Evolutionary conservation across 2,888 invertebrate species (phyloP).

Genomic region (Linyphia triangularis): DNA sequence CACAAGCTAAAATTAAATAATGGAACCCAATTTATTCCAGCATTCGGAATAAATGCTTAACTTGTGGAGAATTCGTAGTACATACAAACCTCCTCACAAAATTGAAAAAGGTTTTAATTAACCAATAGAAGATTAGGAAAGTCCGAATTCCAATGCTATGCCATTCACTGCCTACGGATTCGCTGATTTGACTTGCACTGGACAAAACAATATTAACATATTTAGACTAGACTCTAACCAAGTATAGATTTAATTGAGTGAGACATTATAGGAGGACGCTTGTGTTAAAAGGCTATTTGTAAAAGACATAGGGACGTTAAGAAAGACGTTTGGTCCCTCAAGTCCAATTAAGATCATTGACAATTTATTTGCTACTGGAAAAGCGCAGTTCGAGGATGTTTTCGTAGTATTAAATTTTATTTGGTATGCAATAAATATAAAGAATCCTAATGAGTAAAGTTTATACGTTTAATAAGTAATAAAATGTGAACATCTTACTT

Average conservation of each 20-base stretch:
- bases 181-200: constrained; percentile 8
- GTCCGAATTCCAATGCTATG: constrained; percentile 10
- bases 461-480: no score
- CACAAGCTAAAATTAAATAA: no score
- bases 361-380: constrained; percentile 20
- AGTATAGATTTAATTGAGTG: constrained; percentile 16
- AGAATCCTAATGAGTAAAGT: no score
- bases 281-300: constrained; percentile 18
- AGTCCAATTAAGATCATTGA: constrained; percentile 20
- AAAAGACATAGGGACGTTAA: constrained; percentile 35
- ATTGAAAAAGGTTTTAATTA: no score
- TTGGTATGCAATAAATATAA: no score
- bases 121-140: no score
- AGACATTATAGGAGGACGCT: constrained; percentile 23
- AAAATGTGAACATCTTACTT: no score
- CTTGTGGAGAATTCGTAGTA: no score
- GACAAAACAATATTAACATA: constrained; percentile 5
- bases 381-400: constrained; percentile 5
- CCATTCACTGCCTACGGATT: not conserved
- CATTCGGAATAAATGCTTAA: no score
- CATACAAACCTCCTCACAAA: no score
- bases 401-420: no score
- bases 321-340: not conserved
- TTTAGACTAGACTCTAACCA: constrained; percentile 11
- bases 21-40: no score